Percentiles rank a stretch among this genome's conserved stretches.
These are phyloP conservation scores for Calameuta pallipes DNA, from an alignment of 2,888 invertebrate species.

Conservation along the genomic window DNA sequence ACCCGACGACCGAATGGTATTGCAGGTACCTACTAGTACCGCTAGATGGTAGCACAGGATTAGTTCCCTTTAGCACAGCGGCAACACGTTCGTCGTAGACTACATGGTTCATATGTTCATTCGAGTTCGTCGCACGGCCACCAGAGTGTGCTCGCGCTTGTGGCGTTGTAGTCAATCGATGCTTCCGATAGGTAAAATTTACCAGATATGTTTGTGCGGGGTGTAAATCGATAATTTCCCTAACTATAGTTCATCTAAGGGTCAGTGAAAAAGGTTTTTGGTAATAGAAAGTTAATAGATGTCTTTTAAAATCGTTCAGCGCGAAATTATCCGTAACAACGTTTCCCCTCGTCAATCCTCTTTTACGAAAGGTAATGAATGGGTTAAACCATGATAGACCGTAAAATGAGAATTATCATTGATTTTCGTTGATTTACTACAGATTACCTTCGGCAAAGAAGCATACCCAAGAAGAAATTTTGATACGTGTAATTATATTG, in stretches of 20 bases:
- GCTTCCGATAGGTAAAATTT: background rate
- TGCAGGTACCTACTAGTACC: slow-evolving; percentile 1
- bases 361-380: too few relatives aligned
- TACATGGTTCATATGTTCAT: background rate
- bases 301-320: background rate
- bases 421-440: too few relatives aligned
- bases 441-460: too few relatives aligned
- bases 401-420: too few relatives aligned
- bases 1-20: background rate
- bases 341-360: too few relatives aligned
- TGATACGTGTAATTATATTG: too few relatives aligned
- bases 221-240: background rate
- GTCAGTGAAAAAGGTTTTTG: background rate
- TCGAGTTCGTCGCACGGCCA: background rate
- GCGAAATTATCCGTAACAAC: too few relatives aligned
- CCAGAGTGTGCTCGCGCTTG: background rate
- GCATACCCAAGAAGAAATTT: too few relatives aligned
- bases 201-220: background rate
- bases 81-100: background rate
- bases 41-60: background rate
- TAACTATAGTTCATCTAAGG: background rate
- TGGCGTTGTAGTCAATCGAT: background rate
- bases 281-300: background rate
- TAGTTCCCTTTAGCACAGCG: background rate
- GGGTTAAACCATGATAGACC: too few relatives aligned